phyloP scores from a whole-genome alignment of 2,888 invertebrate species.

The Axea sp. region DNA sequence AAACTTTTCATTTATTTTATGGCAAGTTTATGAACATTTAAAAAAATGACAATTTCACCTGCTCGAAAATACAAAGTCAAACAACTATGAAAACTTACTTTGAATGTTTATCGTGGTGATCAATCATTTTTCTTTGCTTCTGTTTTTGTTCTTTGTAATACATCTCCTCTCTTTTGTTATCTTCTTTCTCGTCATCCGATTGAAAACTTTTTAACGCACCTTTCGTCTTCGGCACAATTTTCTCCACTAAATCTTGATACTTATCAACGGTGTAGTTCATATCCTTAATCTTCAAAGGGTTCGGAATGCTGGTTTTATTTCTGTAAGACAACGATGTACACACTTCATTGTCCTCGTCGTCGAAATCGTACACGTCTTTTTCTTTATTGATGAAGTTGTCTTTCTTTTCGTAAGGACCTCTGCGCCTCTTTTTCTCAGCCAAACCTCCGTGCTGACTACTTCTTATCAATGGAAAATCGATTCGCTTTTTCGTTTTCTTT shows the following conservation, averaged over 20 bases:
- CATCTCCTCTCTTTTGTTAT: constrained; percentile 40
- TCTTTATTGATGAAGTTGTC: constrained; percentile 63
- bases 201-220: constrained; percentile 72
- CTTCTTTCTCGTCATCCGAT: constrained; percentile 62
- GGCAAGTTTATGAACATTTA: too few relatives aligned
- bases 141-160: constrained; percentile 73
- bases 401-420: constrained; percentile 66
- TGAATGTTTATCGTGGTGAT: constrained; percentile 55
- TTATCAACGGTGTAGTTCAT: constrained; percentile 12
- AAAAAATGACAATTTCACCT: too few relatives aligned
- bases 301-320: constrained; percentile 63
- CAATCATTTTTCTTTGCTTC: constrained; percentile 62
- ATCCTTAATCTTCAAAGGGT: constrained; percentile 12
- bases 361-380: constrained; percentile 78
- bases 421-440: constrained; percentile 74
- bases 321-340: constrained; percentile 70
- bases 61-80: too few relatives aligned
- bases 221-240: constrained; percentile 74
- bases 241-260: constrained; percentile 68
- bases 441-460: constrained; percentile 70
- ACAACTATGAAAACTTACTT: constrained; percentile 33
- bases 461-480: constrained; percentile 73
- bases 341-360: constrained; percentile 75
- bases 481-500: constrained; percentile 69
- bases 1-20: too few relatives aligned